Evolutionary conservation across 2,888 invertebrate species (phyloP).

Genomic region (Cactoblastis cactorum): DNA sequence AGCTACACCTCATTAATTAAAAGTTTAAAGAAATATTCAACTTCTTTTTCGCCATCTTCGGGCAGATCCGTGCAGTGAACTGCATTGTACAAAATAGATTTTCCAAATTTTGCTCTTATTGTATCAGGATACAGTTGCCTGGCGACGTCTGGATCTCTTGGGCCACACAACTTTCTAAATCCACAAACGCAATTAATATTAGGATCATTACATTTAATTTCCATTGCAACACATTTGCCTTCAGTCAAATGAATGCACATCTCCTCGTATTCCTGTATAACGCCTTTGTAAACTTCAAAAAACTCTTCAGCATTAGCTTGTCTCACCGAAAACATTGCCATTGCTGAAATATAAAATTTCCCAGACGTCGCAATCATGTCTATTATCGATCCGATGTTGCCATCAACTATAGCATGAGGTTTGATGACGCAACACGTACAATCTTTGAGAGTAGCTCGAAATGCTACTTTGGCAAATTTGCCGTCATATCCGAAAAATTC

Average conservation of each 20-base stretch:
- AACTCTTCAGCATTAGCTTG: conserved; percentile 92
- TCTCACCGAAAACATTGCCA: conserved; percentile 89
- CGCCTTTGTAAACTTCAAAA: conserved; percentile 94
- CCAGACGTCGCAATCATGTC: conserved; percentile 83
- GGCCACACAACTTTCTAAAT: conserved; percentile 92
- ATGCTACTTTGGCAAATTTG: conserved; percentile 46
- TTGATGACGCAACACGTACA: conserved; percentile 92
- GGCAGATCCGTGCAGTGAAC: conserved; percentile 95
- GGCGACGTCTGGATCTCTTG: conserved; percentile 85
- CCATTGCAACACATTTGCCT: conserved; percentile 91
- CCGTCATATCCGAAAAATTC: conserved; percentile 58
- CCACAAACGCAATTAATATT: conserved; percentile 78
- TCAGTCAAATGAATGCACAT: conserved; percentile 91
- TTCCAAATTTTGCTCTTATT: conserved; percentile 90
- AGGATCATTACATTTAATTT: conserved; percentile 81
- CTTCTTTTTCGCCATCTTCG: conserved; percentile 90
- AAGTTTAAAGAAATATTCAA: conserved; percentile 88
- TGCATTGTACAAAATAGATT: conserved; percentile 88
- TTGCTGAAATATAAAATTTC: conserved; percentile 86
- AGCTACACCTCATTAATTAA: conserved; percentile 61
- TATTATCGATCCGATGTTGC: conserved; percentile 85
- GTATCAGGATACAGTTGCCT: conserved; percentile 90
- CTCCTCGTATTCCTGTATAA: conserved; percentile 85
- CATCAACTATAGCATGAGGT: conserved; percentile 91
- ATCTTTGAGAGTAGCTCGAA: conserved; percentile 80